Conservation (phyloP, 37 sponge, comb jelly and placozoan species). For the Petrosia ficiformis region DNA sequence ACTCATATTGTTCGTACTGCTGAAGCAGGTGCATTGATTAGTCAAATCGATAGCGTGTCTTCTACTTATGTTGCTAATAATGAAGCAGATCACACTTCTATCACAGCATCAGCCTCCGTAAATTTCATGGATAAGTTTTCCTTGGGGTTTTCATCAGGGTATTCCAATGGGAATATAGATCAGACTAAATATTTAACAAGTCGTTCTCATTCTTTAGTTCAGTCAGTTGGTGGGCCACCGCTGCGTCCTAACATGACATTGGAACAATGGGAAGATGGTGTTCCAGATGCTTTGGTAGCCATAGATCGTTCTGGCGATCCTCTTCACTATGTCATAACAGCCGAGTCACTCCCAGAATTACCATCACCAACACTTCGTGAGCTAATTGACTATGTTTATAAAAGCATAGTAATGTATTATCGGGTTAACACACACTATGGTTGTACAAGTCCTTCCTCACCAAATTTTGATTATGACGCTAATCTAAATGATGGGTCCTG, state of each 20-base stretch:
- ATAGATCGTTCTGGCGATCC: conserved; percentile 75
- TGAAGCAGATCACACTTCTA: not conserved
- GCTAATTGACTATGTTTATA: conserved; percentile 35
- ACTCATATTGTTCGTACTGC: conserved; percentile 60
- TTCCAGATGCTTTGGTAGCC: conserved; percentile 66
- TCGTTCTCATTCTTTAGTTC: conserved; percentile 48
- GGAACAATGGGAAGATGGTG: conserved; percentile 68
- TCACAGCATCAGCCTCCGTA: conserved; percentile 56
- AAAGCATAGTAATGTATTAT: conserved; percentile 61
- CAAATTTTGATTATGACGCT: conserved; percentile 67
- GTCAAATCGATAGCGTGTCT: conserved; percentile 43
- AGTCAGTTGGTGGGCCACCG: conserved; percentile 66
- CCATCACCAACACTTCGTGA: conserved; percentile 45
- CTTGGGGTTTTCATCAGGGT: conserved; percentile 11
- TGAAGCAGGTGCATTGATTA: conserved; percentile 61
- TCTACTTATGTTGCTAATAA: not conserved
- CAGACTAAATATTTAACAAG: conserved; percentile 9
- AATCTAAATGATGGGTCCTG: conserved; percentile 60
- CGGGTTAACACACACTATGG: conserved; percentile 62
- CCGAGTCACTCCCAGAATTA: conserved; percentile 52
- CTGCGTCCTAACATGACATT: conserved; percentile 58
- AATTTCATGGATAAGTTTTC: conserved; percentile 35
- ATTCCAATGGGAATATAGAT: not conserved
- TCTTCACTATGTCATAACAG: conserved; percentile 48
- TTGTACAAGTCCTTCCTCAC: conserved; percentile 50